Percentiles rank a stretch among this genome's conserved stretches.
Evolutionary conservation across 30 jellyfish, hydroid and myxozoan species (phyloP).

Genomic region (Rhopilema esculentum): DNA sequence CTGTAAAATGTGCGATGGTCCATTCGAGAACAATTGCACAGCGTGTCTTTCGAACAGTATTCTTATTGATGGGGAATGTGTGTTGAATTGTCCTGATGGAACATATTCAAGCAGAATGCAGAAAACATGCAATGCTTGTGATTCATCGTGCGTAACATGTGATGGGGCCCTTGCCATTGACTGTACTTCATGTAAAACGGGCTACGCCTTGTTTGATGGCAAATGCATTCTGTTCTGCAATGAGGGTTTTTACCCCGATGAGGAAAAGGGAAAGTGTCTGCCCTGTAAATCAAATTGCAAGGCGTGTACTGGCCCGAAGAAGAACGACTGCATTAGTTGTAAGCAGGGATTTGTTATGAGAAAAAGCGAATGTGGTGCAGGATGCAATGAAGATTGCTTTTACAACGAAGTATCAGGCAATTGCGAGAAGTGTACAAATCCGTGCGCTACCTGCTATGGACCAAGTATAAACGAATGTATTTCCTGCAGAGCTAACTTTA

Average conservation of each 20-base stretch:
- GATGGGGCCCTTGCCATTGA: slow-evolving; percentile 35
- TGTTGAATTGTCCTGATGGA: slow-evolving; percentile 65
- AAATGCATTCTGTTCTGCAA: slow-evolving; percentile 58
- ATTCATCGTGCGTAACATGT: slow-evolving; percentile 73
- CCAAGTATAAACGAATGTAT: slow-evolving; percentile 72
- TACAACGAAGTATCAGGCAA: slow-evolving; percentile 50
- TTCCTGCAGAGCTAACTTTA: slow-evolving; percentile 63
- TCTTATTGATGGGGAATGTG: slow-evolving; percentile 61
- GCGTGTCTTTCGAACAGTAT: slow-evolving; percentile 60
- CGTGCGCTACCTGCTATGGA: slow-evolving; percentile 82
- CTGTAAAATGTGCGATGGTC: slow-evolving; percentile 73
- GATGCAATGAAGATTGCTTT: slow-evolving; percentile 35
- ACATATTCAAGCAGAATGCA: slow-evolving; percentile 16
- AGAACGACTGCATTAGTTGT: slow-evolving; percentile 71
- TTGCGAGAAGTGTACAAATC: slow-evolving; percentile 69
- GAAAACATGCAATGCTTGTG: slow-evolving; percentile 66
- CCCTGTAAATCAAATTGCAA: slow-evolving; percentile 74
- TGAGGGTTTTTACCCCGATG: slow-evolving; percentile 59
- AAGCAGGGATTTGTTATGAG: slow-evolving; percentile 25
- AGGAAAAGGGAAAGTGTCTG: slow-evolving; percentile 28
- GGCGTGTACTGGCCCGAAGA: slow-evolving; percentile 75
- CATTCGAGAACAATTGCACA: slow-evolving; percentile 47
- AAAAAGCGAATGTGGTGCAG: slow-evolving; percentile 40
- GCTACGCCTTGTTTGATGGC: slow-evolving; percentile 47
- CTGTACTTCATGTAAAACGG: slow-evolving; percentile 72